Evolutionary conservation across 2,113 vertebrate genomes (phyloP), one percentile per base, ranked within the genome.

Genomic region (Cardinalis cardinalis): DNA sequence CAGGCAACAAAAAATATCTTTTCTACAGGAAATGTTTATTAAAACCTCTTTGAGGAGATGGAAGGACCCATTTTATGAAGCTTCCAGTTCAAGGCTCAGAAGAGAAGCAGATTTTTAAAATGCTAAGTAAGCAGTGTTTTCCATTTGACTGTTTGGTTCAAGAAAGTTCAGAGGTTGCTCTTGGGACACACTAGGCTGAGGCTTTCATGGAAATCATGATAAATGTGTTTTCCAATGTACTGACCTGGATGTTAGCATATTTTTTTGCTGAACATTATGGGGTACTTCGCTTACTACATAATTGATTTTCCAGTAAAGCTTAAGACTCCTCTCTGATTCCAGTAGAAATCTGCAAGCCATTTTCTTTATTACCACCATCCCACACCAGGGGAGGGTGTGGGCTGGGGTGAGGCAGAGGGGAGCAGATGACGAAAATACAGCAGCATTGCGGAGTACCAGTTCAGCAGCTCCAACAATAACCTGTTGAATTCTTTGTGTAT

Each of bases 301-400:
- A 97, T 94, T 93, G 96, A 96, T 96, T 96, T 97, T 96, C 85
- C 95, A 96, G 92, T 97, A 96, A 96, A 96, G 88, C 88, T 81
- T 71, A 78, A 85, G 78, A 64, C 75, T 95, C 44, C 55, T 84
- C 94, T 93, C 94, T 87, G 75, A 89, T 92, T 93, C 89, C 79
- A 91, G 52, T 5, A 81, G 91, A 88, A 90, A 94, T 81, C 74
- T 77, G 73, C 78, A 92, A 89, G 78, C 70, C 72, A 32, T 89
- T 94, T 92, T 84, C 59, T 69, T 89, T 88, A 91, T 68, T 89
- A 69, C 78, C 6, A 80, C 61, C 38, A 88, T 55, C 48, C 52
- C 87, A 32, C 38, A 32, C 29, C 41, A 70, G 36, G 34, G 34
- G 12, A 59, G 19, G 29, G 18, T 60, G 46, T 59, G 26, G n/a